Evolutionary conservation across 2,888 invertebrate genomes (phyloP).

Genomic region (Metellina segmentata): DNA sequence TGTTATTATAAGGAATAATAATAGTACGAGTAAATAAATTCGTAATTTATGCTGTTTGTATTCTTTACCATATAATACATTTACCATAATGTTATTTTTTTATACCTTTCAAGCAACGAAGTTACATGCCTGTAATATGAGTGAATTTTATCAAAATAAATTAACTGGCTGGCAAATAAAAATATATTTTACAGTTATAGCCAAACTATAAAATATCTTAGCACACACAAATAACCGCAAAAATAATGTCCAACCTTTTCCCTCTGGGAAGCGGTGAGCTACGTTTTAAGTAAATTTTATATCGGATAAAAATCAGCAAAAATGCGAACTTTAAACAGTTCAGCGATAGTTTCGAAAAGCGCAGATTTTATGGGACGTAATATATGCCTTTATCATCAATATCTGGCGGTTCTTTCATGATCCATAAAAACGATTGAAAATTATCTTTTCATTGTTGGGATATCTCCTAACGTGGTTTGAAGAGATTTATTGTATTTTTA

Average conservation of each 20-base stretch:
- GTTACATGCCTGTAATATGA: background rate
- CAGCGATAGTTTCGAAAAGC: background rate
- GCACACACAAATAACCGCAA: background rate
- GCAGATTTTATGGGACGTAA: conserved; percentile 50
- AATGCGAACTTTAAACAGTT: background rate
- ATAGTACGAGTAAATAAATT: too few species aligned
- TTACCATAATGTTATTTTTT: too few species aligned
- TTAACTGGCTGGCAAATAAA: background rate
- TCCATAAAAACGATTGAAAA: conserved; percentile 68
- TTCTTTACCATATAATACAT: too few species aligned
- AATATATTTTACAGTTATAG: background rate
- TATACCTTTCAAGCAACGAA: too few species aligned
- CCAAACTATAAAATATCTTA: background rate
- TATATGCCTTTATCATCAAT: conserved; percentile 49
- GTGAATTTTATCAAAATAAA: background rate
- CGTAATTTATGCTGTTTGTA: too few species aligned
- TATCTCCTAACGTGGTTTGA: conserved; percentile 57
- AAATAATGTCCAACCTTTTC: background rate
- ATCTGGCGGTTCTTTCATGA: conserved; percentile 59
- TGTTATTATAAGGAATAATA: too few species aligned
- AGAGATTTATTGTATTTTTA: conserved; percentile 67
- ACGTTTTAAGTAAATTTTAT: conserved; percentile 23
- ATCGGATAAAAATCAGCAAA: conserved; percentile 39
- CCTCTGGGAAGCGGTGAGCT: background rate
- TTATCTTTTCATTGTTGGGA: conserved; percentile 64